These are phyloP conservation scores for Heliangelus exortis DNA, from an alignment of 2,797 vertebrate species.

Conservation along the genomic window DNA sequence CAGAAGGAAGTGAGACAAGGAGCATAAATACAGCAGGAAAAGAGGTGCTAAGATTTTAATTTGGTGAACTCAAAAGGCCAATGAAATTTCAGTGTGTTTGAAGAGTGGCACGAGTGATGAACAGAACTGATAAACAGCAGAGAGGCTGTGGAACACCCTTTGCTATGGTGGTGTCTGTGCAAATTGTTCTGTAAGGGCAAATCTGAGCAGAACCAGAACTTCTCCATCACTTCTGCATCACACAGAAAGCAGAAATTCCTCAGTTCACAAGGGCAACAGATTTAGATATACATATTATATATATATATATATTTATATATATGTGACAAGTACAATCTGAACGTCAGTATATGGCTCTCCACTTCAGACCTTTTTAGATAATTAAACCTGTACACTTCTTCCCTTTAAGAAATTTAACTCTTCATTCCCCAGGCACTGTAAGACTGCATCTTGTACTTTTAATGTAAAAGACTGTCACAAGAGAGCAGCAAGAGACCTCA, in stretches of 20 bases:
- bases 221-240: neutral
- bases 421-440: conserved; percentile 6
- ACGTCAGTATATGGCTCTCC: conserved; percentile 17
- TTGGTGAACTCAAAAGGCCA: neutral
- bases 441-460: conserved; percentile 16
- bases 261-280: neutral
- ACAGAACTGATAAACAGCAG: neutral
- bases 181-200: neutral
- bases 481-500: conserved; percentile 47
- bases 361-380: neutral
- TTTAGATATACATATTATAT: neutral
- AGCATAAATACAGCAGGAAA: neutral
- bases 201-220: neutral
- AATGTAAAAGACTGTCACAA: conserved; percentile 45
- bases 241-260: neutral
- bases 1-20: neutral
- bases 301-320: neutral
- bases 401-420: conserved; percentile 1
- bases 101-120: neutral
- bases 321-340: neutral
- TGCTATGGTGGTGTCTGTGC: neutral
- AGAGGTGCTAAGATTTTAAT: neutral
- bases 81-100: too few species aligned
- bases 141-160: neutral
- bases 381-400: neutral